phyloP scores from a whole-genome alignment of 2,797 vertebrate genomes.

The Chaunax sp. region DNA sequence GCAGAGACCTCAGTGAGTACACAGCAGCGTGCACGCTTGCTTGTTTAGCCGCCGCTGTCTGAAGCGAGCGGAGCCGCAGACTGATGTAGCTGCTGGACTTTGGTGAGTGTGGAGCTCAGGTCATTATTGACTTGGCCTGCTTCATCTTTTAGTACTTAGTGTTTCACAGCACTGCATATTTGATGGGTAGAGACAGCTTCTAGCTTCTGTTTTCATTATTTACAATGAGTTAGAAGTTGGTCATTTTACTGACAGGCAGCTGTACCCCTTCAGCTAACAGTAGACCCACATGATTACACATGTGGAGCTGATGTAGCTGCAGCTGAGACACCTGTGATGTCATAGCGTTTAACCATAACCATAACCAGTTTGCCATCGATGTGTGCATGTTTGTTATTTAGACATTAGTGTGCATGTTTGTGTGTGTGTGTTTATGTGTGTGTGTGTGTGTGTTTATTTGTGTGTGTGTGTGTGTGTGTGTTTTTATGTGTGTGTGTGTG shows the following conservation, averaged over 20 bases:
- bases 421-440: slow-evolving; percentile 17
- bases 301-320: too few species aligned
- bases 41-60: not conserved
- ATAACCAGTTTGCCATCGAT: not conserved
- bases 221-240: too few species aligned
- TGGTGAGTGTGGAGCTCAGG: slow-evolving; percentile 38
- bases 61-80: slow-evolving; percentile 3
- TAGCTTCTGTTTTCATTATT: too few species aligned
- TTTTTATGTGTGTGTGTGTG: slow-evolving; percentile 4
- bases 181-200: too few species aligned
- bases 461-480: slow-evolving; percentile 7
- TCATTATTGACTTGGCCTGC: not conserved
- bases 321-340: not conserved
- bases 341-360: accelerated
- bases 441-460: slow-evolving; percentile 12
- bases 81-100: slow-evolving; percentile 20
- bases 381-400: not conserved
- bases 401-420: not conserved
- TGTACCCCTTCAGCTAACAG: too few species aligned
- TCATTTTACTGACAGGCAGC: too few species aligned
- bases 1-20: slow-evolving; percentile 99
- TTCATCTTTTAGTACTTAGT: not conserved
- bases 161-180: too few species aligned
- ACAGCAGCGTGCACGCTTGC: not conserved
- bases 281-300: too few species aligned